These are phyloP conservation scores for Bombycilla garrulus DNA, from an alignment of 2,113 vertebrate genomes.

Conservation along the genomic window DNA sequence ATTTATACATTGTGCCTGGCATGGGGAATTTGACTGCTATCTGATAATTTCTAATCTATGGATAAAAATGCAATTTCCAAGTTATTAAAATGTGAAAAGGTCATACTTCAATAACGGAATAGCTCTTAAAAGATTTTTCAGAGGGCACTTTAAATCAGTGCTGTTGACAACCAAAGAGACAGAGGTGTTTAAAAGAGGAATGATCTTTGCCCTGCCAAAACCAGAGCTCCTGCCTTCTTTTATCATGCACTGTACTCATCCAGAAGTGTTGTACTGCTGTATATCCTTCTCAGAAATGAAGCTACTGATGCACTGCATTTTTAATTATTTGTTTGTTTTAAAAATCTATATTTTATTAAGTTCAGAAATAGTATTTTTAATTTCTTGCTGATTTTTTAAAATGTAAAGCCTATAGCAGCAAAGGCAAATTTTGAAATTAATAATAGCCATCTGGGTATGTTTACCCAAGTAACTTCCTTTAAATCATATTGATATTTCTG, in stretches of 20 bases:
- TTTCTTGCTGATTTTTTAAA: not conserved
- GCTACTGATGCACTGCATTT: not conserved
- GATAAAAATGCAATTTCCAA: conserved; percentile 68
- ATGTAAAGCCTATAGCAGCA: not conserved
- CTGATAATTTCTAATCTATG: conserved; percentile 41
- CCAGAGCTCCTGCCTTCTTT: not conserved
- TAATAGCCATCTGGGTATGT: not conserved
- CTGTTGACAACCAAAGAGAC: not conserved
- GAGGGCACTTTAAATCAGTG: not conserved
- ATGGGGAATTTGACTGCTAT: conserved; percentile 26
- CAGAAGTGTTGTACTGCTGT: not conserved
- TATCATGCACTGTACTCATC: not conserved
- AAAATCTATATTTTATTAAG: not conserved
- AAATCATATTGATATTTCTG: conserved; percentile 26
- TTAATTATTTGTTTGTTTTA: not conserved
- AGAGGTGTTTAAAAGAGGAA: not conserved
- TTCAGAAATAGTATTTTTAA: not conserved
- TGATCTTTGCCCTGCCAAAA: not conserved
- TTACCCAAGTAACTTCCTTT: not conserved
- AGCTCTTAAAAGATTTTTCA: conserved; percentile 32
- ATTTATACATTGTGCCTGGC: conserved; percentile 18
- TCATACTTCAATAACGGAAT: conserved; percentile 50
- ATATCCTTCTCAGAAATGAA: not conserved
- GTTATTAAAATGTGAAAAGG: conserved; percentile 59
- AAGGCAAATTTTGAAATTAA: not conserved